Base-by-base conservation (phyloP, 2,113 vertebrate genomes). In the Osmerus eperlanus region DNA sequence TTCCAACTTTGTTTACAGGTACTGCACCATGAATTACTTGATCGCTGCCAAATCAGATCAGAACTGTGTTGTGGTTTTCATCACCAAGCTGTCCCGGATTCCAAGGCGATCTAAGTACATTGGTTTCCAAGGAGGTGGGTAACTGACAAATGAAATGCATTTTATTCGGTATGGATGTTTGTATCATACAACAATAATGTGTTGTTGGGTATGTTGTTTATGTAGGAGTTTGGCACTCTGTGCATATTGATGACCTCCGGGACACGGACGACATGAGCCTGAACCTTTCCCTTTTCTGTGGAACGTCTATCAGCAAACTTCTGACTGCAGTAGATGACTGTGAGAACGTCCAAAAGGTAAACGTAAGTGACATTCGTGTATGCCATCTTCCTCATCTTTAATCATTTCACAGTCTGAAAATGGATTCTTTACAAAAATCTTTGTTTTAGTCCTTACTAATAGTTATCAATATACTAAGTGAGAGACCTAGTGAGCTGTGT, bases 81-180 rank as follows among this genome's bases (percentile, higher is more conserved):
- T 91, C 25, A 89, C 89, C 54, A 93, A 92, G 78, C 87, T 90
- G 55, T 90, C 90, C 2, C 76, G 92, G 76, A 89, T 92, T 63
- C 28, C 71, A 36, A 84, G 82, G 67, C 78, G 78, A 36, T 84
- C 85, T 74, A 87, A 86, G 36, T 91, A 93, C 72, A 89, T 87
- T 59, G 90, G 92, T 62, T 93, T 93, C 73, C 92, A 92, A 79
- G 92, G 92, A 86, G 92, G 92, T 90, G 5, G 81, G 82, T 69
- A 3, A 21, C 19, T 2, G n/a, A 3, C 23, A n/a, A 41, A 67
- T 47, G 3, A 4, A 16, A 16, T 29, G 25, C 18, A 1, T 19
- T 52, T 32, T 4, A 6, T 1, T 67, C n/a, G 14, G 32, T 47
- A 0, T 7, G 12, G 54, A 16, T 74, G 0, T 29, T n/a, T 0